A percentile compares a stretch with the other conserved stretches of the same genome.
phyloP scores from a whole-genome alignment of 2,888 invertebrate species.

The Scaptomyza polygonia region DNA sequence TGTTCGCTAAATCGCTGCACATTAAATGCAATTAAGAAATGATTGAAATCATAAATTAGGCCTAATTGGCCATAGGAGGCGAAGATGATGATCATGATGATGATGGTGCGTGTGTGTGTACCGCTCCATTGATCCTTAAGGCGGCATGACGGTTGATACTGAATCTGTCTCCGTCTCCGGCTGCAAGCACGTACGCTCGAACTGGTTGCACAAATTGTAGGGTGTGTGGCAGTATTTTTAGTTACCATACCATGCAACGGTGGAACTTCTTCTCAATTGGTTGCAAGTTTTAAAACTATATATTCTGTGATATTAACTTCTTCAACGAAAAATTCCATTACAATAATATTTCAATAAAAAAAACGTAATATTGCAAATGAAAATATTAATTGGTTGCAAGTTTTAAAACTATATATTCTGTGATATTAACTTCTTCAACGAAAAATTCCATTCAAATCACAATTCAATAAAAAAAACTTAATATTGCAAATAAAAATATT shows the following conservation, averaged over 20 bases:
- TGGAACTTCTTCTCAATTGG: constrained; percentile 32
- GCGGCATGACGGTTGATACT: not conserved
- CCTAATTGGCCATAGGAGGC: constrained; percentile 73
- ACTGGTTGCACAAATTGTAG: constrained; percentile 65
- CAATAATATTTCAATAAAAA: too few species aligned
- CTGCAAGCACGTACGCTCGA: constrained; percentile 58
- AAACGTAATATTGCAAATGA: too few species aligned
- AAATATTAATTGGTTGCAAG: too few species aligned
- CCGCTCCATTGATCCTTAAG: constrained; percentile 2
- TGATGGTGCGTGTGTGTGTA: not conserved
- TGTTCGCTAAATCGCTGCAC: constrained; percentile 74
- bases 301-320: too few species aligned
- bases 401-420: too few species aligned
- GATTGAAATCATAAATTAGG: constrained; percentile 77
- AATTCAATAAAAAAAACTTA: too few species aligned
- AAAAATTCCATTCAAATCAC: too few species aligned
- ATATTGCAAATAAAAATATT: too few species aligned
- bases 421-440: too few species aligned
- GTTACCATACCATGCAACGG: constrained; percentile 56
- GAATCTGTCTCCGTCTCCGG: not conserved
- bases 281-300: not conserved
- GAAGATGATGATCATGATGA: constrained; percentile 10
- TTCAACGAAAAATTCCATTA: too few species aligned
- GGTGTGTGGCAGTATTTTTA: constrained; percentile 64
- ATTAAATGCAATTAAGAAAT: constrained; percentile 78